Evolutionary conservation across 2,113 vertebrate species (phyloP), one percentile per base, ranked within the genome.

Genomic region (Macquaria australasica): DNA sequence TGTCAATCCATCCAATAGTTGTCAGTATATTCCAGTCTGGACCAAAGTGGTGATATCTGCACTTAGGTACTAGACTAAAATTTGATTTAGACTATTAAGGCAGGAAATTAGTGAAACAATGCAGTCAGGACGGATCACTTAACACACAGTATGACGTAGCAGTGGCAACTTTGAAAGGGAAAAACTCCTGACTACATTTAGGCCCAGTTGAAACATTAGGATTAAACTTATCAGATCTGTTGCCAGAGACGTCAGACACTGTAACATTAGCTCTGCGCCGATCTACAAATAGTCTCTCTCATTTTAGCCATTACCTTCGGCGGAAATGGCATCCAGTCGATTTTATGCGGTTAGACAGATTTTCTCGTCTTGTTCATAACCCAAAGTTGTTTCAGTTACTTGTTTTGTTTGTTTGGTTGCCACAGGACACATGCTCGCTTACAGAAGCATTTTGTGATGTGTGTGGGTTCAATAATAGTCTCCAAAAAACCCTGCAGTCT

Each of bases 241-340:
- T 83, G 89, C 90, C 89, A 89, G 79, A 84, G 84, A 85, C 66
- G 51, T 66, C 45, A 59, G 86, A 82, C 86, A 50, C 71, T 76
- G 70, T 66, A 82, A 82, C 83, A 79, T 77, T 56, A 75, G 81
- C 73, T 85, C 78, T 81, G 76, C 66, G 58, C 81, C 15, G 18
- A 51, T 68, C 86, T 83, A 74, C 80, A 88, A 93, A 92, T 93
- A 90, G 16, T 43, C 73, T 81, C 72, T 51, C 82, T 90, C 74
- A 66, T 82, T 87, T 82, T 79, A 86, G 75, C 59, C 45, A 45
- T 83, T 80, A 88, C 81, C 77, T 83, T 83, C 79, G n/a, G 37
- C 37, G 11, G 63, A 63, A 56, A 55, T 64, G 51, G 53, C 76
- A 82, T 81, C 64, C 74, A 59, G 39, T 34, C 39, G 41, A 73